These are phyloP conservation scores for Perizoma flavofasciatum DNA, from an alignment of 2,888 invertebrate genomes.

Conservation along the genomic window DNA sequence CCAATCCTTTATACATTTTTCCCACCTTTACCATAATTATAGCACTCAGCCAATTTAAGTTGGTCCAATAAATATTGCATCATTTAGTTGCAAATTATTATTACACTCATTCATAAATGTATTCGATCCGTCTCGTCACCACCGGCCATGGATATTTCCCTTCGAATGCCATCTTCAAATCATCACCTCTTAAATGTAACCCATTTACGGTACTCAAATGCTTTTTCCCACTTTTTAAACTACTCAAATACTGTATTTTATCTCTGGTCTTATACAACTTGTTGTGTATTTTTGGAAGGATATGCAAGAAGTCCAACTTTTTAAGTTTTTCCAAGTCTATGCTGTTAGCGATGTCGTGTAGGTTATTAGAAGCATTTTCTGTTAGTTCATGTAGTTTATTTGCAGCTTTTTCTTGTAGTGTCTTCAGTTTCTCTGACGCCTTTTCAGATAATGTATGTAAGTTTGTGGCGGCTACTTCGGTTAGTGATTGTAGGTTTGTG, in stretches of 20 bases:
- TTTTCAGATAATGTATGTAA: conserved; percentile 45
- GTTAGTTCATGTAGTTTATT: conserved; percentile 47
- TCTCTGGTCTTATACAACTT: conserved; percentile 38
- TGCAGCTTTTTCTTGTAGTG: conserved; percentile 43
- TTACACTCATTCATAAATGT: conserved; percentile 25
- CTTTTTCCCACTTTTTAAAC: conserved; percentile 10
- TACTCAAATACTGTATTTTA: conserved; percentile 27
- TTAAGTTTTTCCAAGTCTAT: conserved; percentile 58
- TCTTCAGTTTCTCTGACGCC: conserved; percentile 47
- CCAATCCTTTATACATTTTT: too few relatives aligned
- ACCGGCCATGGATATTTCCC: conserved; percentile 45
- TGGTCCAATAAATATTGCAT: background rate
- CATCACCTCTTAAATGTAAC: conserved; percentile 33
- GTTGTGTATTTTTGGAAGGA: conserved; percentile 50
- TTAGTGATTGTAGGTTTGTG: conserved; percentile 45
- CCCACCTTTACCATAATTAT: too few relatives aligned
- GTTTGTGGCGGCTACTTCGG: conserved; percentile 48
- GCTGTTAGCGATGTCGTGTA: conserved; percentile 33
- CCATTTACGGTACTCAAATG: conserved; percentile 36
- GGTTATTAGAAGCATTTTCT: conserved; percentile 40
- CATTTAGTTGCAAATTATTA: background rate
- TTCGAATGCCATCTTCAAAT: conserved; percentile 42
- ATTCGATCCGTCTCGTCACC: conserved; percentile 39
- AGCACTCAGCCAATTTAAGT: too few relatives aligned
- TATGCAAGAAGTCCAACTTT: conserved; percentile 51